Conservation (phyloP, 2,888 invertebrate genomes). For the Xiphydria camelus region DNA sequence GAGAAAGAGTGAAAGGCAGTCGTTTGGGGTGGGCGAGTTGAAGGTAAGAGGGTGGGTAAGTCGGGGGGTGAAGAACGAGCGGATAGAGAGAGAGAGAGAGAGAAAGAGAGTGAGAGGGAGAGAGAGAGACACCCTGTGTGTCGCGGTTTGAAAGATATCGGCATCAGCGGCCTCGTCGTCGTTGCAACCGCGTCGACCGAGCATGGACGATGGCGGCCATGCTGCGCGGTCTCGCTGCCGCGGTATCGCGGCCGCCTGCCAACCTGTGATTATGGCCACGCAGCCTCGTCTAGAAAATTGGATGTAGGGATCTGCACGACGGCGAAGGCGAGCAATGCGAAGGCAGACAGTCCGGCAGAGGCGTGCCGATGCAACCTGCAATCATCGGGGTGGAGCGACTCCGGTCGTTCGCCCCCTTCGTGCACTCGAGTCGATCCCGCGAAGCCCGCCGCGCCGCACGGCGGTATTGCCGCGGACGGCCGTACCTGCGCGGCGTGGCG, state of each 20-base stretch:
- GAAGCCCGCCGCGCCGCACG: no score
- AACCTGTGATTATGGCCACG: slow-evolving; percentile 52
- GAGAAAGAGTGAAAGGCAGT: slow-evolving; percentile 6
- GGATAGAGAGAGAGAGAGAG: slow-evolving; percentile 10
- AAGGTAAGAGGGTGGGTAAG: slow-evolving; percentile 13
- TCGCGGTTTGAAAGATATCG: slow-evolving; percentile 29
- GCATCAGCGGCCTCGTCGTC: slow-evolving; percentile 12
- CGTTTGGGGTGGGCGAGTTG: slow-evolving; percentile 14
- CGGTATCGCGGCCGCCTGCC: slow-evolving; percentile 36
- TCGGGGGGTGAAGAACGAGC: slow-evolving; percentile 2
- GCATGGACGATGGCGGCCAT: slow-evolving; percentile 43
- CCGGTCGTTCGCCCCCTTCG: slow-evolving; percentile 30
- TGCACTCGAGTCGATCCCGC: slow-evolving; percentile 19
- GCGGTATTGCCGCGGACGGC: no score
- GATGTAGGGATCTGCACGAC: slow-evolving; percentile 36
- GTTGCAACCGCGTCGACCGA: no score
- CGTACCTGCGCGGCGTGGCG: not conserved
- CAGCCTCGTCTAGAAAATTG: slow-evolving; percentile 47
- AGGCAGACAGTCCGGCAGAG: slow-evolving; percentile 30
- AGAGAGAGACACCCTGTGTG: slow-evolving; percentile 23
- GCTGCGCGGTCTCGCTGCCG: slow-evolving; percentile 44
- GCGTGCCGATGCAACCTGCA: slow-evolving; percentile 56
- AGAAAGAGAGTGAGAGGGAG: slow-evolving; percentile 10
- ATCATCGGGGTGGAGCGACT: slow-evolving; percentile 57
- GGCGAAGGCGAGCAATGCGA: slow-evolving; percentile 6